Evolutionary conservation across 2,113 vertebrate genomes (phyloP), one percentile per base, ranked within the genome.

Genomic region (Uria aalge): DNA sequence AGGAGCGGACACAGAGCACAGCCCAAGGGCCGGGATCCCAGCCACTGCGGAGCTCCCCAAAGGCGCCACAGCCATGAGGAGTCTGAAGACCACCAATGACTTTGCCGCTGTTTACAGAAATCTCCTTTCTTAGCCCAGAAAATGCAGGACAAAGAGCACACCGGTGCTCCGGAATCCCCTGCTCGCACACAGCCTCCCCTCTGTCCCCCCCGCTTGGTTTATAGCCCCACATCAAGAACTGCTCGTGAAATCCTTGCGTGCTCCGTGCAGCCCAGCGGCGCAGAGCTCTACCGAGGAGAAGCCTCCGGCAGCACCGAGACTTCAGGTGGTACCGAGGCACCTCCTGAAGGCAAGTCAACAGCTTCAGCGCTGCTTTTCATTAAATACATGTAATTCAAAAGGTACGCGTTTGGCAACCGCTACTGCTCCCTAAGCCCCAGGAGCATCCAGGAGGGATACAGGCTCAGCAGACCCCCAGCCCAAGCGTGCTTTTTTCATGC

Each of bases 11-110:
- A 3, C 36, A 24, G 36, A 85, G 57, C 45, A 40, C 45, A 40
- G 47, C 24, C 24, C 53, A 11, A 74, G 55, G 30, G 30, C 30
- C 0, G 1, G 41, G 36, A 1, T 41, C 67, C 60, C 1, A 0
- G 40, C 21, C 56, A 27, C 32, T 8, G 1, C 17, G 12, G 48
- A 84, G 32, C 23, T 59, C 52, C 52, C 24, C 29, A 40, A 41
- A 64, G 3, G 5, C 5, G 24, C 38, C 38, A 30, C 22, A 34
- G 45, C 60, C 2, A 1, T 0, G 41, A 16, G n/a, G 17, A 47
- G 11, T 2, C 52, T 40, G 20, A 72, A 63, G 16, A 50, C 5
- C 55, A 34, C 27, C 29, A 15, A 26, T 21, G 40, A 30, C 50
- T 56, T 40, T 9, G 15, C 50, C 3, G 6, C 18, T 18, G 3